Evolutionary conservation across 1,140 invertebrate species (phyloP).

Genomic region (Heliothis subflexa): DNA sequence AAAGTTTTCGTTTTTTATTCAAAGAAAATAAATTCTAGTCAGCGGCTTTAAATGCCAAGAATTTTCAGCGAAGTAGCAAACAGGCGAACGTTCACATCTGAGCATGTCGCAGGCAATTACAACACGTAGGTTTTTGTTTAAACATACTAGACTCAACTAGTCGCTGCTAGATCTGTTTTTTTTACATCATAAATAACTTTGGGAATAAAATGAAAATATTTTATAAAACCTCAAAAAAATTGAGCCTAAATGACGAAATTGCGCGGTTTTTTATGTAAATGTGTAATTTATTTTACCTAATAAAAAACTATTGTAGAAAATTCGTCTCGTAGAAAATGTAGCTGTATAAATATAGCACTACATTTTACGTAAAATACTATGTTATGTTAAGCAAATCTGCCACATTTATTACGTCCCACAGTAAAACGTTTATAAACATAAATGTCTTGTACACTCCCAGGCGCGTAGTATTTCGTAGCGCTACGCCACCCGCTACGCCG

Average conservation of each 20-base stretch:
- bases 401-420: neutral
- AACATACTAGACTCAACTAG: neutral
- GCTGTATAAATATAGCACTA: no score
- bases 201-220: no score
- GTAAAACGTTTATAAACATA: constrained; percentile 10
- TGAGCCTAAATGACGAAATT: no score
- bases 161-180: no score
- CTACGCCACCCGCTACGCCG: neutral
- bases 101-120: neutral
- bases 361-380: no score
- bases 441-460: neutral
- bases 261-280: no score
- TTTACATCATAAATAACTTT: no score
- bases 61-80: neutral
- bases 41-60: neutral
- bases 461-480: constrained; percentile 2
- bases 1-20: neutral
- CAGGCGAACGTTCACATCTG: neutral
- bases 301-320: no score
- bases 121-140: neutral
- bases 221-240: no score
- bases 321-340: no score
- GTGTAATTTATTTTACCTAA: no score
- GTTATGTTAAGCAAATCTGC: neutral
- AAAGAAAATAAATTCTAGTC: constrained; percentile 4